phyloP scores from a whole-genome alignment of 1,140 invertebrate genomes.

The Drosophila repletoides region DNA sequence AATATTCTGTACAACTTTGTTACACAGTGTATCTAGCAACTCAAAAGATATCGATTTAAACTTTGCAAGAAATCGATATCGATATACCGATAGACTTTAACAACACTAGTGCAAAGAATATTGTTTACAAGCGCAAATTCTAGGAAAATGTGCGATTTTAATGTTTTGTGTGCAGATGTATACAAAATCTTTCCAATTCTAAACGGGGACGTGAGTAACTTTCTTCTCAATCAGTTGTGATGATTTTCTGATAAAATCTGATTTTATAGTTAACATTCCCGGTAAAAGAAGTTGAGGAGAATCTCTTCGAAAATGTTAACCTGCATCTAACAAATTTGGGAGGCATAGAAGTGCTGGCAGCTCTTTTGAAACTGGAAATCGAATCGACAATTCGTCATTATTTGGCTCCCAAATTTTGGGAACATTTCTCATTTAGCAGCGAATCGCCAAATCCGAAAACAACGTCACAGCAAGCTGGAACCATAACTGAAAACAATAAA shows the following conservation, averaged over 20 bases:
- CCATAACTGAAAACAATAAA: constrained; percentile 39
- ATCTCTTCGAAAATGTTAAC: constrained; percentile 50
- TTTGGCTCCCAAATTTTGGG: constrained; percentile 73
- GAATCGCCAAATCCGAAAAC: constrained; percentile 9
- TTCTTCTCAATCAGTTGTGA: no score
- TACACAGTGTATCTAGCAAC: no score
- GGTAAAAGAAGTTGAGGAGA: constrained; percentile 21
- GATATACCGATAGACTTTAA: background rate
- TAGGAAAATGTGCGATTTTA: constrained; percentile 50
- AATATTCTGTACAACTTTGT: no score
- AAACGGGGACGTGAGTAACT: constrained; percentile 49
- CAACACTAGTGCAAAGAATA: background rate
- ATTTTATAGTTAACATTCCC: constrained; percentile 17
- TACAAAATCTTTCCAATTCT: constrained; percentile 64
- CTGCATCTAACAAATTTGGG: constrained; percentile 43
- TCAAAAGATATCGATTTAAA: no score
- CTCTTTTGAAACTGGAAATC: constrained; percentile 57
- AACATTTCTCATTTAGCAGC: constrained; percentile 42
- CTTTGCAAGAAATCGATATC: no score
- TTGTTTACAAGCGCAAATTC: background rate
- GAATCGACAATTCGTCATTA: constrained; percentile 54
- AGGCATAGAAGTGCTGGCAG: constrained; percentile 38
- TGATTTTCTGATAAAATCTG: background rate
- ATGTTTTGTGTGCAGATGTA: constrained; percentile 48
- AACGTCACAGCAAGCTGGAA: constrained; percentile 13